These are phyloP conservation scores for Pseudochirops cupreus DNA, from an alignment of 2,797 vertebrate genomes.

Conservation along the genomic window DNA sequence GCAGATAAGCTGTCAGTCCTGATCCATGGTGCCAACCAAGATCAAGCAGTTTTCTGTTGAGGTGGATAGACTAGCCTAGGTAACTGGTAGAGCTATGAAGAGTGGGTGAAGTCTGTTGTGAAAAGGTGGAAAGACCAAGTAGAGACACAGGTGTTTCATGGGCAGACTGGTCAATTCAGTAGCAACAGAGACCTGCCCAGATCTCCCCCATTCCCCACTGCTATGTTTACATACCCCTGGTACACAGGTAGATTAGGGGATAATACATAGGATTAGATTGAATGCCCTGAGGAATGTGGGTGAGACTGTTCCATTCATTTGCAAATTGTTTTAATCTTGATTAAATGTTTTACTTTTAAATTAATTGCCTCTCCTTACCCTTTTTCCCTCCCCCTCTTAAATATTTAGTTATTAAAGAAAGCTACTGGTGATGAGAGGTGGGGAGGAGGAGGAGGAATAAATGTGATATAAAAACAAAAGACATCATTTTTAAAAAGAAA, in stretches of 20 bases:
- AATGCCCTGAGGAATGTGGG: not conserved
- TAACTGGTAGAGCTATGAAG: not conserved
- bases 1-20: not conserved
- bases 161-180: not conserved
- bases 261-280: not conserved
- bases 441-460: not conserved
- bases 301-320: not conserved
- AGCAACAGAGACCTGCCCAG: not conserved
- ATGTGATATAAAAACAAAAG: not conserved
- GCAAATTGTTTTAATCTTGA: not conserved
- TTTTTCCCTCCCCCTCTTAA: not conserved
- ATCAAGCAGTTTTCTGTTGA: not conserved
- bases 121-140: not conserved
- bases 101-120: not conserved
- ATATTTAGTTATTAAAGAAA: not conserved
- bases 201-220: not conserved
- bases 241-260: not conserved
- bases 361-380: not conserved
- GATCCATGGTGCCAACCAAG: not conserved
- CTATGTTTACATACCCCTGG: not conserved
- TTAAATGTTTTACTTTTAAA: not conserved
- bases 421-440: not conserved
- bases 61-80: not conserved
- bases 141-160: not conserved
- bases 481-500: not conserved